Base-by-base conservation (phyloP, 1,140 invertebrate genomes). In the Drosophila tani region DNA sequence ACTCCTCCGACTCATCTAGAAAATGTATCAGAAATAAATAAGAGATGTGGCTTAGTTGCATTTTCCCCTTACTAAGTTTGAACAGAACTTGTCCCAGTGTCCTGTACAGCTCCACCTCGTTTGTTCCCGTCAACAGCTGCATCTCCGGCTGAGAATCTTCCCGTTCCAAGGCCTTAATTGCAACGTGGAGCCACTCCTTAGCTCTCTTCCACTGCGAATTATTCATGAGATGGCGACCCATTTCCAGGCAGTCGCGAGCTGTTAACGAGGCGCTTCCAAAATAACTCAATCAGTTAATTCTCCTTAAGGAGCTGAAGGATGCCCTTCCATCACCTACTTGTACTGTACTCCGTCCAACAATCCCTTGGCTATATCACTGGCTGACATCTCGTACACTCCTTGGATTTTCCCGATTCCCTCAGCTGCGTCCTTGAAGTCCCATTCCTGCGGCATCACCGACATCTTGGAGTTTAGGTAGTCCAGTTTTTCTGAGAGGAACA, bases 301-400 rank as follows among this genome's bases (percentile, higher is more conserved):
- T 21, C 2, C 0, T 21, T 11, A 21, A n/a, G 14, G 0, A 38
- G 17, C 7, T 0, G 9, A 21, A 8, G 8, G 5, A 9, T 21
- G 15, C 4, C 9, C 17, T 11, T 5, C 5, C 17, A 15, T 27
- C 9, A 19, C 27, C 4, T 24, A 70, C 67, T 68, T 47, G 64
- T 68, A 70, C 11, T 46, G 64, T 5, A 69, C 49, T 7, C 49
- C 49, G n/a, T 70, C 64, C 1, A 70, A 41, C 9, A 68, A 21
- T 14, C 67, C 67, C 0, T 17, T 21, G 19, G 49, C 32, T 12
- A 70, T 24, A 21, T 70, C 32, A 14, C 4, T 17, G 14, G 67
- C 40, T 11, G 14, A 11, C 49, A 70, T 12, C 1, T 24, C 0
- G 24, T 70, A 70, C 0, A 51, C 50, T 9, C 0, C 1, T n/a